Evolutionary conservation across 1,140 invertebrate species (phyloP).

Genomic region (Drosophila ambigua): DNA sequence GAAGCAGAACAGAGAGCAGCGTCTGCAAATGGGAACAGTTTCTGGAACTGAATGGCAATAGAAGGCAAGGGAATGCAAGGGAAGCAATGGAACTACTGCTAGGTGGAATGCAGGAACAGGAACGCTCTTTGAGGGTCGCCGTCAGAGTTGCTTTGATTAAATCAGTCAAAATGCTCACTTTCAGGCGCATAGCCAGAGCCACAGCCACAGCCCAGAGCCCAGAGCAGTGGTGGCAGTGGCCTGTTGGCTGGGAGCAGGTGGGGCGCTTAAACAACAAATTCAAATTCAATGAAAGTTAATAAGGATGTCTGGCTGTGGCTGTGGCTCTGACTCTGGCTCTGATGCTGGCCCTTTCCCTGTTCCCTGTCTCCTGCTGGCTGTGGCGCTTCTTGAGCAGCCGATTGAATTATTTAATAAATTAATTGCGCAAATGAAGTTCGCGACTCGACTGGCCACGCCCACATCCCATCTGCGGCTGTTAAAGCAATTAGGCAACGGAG

Average conservation of each 20-base stretch:
- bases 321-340: background rate
- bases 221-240: background rate
- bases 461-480: slow-evolving; percentile 27
- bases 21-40: no score
- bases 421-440: slow-evolving; percentile 65
- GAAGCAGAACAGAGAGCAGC: no score
- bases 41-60: no score
- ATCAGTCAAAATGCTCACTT: slow-evolving; percentile 24
- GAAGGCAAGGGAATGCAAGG: no score
- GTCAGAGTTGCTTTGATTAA: slow-evolving; percentile 19
- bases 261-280: slow-evolving; percentile 38
- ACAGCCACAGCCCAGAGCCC: background rate
- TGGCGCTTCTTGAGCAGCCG: slow-evolving; percentile 6
- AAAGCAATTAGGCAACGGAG: slow-evolving; percentile 29
- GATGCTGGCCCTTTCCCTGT: slow-evolving; percentile 13
- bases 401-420: slow-evolving; percentile 80
- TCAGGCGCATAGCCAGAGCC: slow-evolving; percentile 1
- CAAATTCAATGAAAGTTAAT: slow-evolving; percentile 77
- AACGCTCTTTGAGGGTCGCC: no score
- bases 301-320: slow-evolving; percentile 64
- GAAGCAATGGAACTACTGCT: no score
- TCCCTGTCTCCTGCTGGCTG: background rate
- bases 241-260: background rate
- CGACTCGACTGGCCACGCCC: slow-evolving; percentile 27
- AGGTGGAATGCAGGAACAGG: no score